Base-by-base conservation (phyloP, 1,140 invertebrate genomes). In the Diuraphis noxia region DNA sequence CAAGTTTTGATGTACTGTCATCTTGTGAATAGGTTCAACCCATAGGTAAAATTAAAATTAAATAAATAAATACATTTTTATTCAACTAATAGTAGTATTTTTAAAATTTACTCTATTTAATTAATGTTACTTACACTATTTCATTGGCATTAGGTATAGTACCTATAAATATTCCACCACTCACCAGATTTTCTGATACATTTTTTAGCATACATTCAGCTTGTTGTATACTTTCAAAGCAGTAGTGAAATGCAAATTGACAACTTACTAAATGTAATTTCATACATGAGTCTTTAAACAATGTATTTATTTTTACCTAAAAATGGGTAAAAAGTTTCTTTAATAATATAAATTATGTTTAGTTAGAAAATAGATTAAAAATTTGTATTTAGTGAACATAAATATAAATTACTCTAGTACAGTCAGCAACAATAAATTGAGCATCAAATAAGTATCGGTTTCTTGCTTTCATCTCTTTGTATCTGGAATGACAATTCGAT, bases 181-280 rank as follows among this genome's bases (percentile, higher is more conserved):
- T 95, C 92, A 95, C 95, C 9, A 99, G 94, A 93, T 96, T 97
- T 94, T 99, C 98, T 36, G 97, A 96, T 10, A 97, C 97, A 95
- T 99, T 99, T 92, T 95, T 95, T 1, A 99, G 94, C 97, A 99
- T 99, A 93, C 96, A 96, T 93, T 98, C 96, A 2, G 98, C 98
- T 94, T 99, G 98, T n/a, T 94, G 93, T 91, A 98, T 94, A 89
- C 97, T 97, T 94, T 99, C 98, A 95, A 99, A 99, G 93, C 97
- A 97, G 93, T 99, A 99, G 94, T 98, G 97, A 93, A 99, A 97
- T 38, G 98, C 97, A 96, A 99, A 99, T 94, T 99, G 99, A 94
- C 98, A 99, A 93, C 98, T 99, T 0, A 98, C 97, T 9, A 99
- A 93, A 94, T 99, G 97, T 93, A 99, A 95, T 93, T 96, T 40